Base-by-base conservation (phyloP, 2,888 invertebrate species). In the Plebejus anna region DNA sequence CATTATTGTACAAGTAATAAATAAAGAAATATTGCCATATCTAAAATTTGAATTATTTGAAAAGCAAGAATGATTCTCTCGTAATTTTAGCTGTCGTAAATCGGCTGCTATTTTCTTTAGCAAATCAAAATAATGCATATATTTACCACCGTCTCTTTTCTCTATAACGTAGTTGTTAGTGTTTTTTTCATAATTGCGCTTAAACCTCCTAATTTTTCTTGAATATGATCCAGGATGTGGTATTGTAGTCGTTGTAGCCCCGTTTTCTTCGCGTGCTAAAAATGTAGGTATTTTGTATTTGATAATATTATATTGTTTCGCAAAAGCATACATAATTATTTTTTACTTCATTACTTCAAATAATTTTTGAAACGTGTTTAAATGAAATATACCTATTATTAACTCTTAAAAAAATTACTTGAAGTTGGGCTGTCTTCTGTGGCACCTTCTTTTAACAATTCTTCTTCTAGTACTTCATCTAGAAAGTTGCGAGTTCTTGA, bases 391-490 rank as follows among this genome's bases (percentile, higher is more conserved):
- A 66, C 9, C 71, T 71, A 38, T 72, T 42, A 72, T 28, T 72
- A 22, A 42, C n/a, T 47, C 5, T 72, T 28, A 73, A 55, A 73
- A 7, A 28, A 2, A 72, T 76, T 79, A 79, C 80, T 78, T 57
- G 76, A 22, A 70, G 76, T 57, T 51, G 75, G 61, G 16, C 32
- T 16, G 28, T 76, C 77, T 28, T 36, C 71, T 36, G 77, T 72
- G 38, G 61, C 82, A 81, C 82, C 87, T 82, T 90, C 90, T 75
- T 84, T 81, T n/a, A 82, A 80, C 6, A 84, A 79, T 76, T 92
- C 92, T 2, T 87, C 86, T 79, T 93, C 93, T 61, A 94, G 84
- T 80, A 94, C 90, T 78, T 92, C 91, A 75, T 92, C 90, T 78
- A 93, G 80, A 80, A 94, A 94, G 80, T 91, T 90, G 81, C 85